Percentiles rank a stretch among this genome's conserved stretches.
Evolutionary conservation across 2,797 vertebrate genomes (phyloP).

Genomic region (Muscicapa comitata): DNA sequence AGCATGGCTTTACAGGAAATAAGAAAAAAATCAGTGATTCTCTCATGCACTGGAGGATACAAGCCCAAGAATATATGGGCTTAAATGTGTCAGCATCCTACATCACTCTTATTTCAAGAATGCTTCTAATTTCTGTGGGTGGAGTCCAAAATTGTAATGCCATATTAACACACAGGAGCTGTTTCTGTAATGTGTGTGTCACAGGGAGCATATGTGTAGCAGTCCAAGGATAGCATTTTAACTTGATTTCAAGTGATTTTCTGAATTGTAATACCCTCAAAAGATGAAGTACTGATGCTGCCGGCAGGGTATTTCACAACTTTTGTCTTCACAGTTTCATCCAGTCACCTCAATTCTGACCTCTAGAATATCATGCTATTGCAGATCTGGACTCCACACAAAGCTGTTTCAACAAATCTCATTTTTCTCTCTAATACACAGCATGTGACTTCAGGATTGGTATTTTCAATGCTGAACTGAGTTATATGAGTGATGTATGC

Average conservation of each 20-base stretch:
- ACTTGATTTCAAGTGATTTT: constrained; percentile 2
- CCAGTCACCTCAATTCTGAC: background rate
- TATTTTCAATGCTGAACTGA: background rate
- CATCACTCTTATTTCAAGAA: constrained; percentile 8
- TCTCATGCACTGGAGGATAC: background rate
- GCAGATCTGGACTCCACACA: background rate
- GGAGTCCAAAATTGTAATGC: constrained; percentile 35
- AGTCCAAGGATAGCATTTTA: background rate
- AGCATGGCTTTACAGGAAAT: background rate
- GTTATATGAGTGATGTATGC: background rate
- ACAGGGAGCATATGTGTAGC: background rate
- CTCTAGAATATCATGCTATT: background rate
- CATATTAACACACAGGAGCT: constrained; percentile 6
- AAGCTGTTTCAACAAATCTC: background rate
- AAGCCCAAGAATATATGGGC: constrained; percentile 21
- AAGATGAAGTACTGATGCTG: background rate
- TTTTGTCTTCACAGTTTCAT: background rate
- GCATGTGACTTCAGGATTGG: background rate
- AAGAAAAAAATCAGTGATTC: constrained; percentile 10
- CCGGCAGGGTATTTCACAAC: background rate
- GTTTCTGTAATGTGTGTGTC: background rate
- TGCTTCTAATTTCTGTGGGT: constrained; percentile 21
- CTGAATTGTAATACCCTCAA: background rate
- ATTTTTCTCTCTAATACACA: background rate
- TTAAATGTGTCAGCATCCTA: constrained; percentile 26